Conservation (phyloP, 2,888 invertebrate species). For the Caenorhabditis sp. region DNA sequence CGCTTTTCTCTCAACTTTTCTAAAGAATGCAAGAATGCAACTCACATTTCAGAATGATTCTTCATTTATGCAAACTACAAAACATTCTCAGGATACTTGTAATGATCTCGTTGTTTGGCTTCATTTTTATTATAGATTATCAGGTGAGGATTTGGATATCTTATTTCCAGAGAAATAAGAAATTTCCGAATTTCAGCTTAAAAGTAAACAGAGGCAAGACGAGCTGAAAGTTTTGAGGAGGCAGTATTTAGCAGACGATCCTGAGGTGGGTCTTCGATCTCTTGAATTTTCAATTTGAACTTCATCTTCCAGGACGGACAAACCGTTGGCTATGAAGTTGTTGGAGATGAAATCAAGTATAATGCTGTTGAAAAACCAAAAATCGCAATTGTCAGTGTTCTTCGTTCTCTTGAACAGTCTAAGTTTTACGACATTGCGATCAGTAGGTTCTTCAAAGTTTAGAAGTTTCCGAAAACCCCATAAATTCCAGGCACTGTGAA, state of each 20-base stretch:
- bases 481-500: conserved; percentile 54
- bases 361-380: conserved; percentile 40
- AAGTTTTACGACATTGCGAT: conserved; percentile 52
- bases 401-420: conserved; percentile 25
- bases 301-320: conserved; percentile 36
- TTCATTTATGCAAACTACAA: conserved; percentile 37
- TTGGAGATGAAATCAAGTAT: conserved; percentile 50
- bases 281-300: background rate
- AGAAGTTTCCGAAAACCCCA: background rate
- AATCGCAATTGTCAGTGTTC: conserved; percentile 53
- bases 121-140: conserved; percentile 44
- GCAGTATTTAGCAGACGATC: conserved; percentile 43
- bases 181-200: conserved; percentile 26
- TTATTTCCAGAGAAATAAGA: background rate
- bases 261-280: conserved; percentile 21
- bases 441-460: conserved; percentile 52
- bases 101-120: conserved; percentile 25
- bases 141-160: conserved; percentile 26
- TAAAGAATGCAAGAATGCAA: conserved; percentile 28
- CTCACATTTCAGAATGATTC: conserved; percentile 37
- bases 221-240: conserved; percentile 34
- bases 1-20: background rate
- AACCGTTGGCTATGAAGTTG: conserved; percentile 54
- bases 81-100: conserved; percentile 46
- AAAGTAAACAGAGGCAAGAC: conserved; percentile 28